Percentiles rank a stretch among this genome's conserved stretches.
phyloP scores from a whole-genome alignment of 2,113 vertebrate genomes.

The Phaetusa simplex region DNA sequence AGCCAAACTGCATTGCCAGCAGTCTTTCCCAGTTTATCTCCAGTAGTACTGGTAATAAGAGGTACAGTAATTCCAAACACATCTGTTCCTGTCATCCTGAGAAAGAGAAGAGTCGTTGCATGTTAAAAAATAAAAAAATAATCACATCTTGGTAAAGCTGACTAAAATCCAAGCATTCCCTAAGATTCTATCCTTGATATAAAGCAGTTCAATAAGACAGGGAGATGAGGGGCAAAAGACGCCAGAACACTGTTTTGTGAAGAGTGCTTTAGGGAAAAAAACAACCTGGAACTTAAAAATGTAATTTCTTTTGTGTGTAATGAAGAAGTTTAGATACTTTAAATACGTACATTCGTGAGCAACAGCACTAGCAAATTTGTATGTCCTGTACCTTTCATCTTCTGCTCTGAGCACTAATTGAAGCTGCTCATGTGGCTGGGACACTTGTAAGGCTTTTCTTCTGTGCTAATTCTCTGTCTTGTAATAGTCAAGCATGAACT shows the following conservation, averaged over 20 bases:
- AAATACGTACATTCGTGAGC: not conserved
- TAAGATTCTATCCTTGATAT: not conserved
- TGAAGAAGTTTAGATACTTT: not conserved
- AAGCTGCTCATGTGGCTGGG: not conserved
- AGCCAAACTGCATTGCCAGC: conserved; percentile 97
- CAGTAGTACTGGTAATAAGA: conserved; percentile 87
- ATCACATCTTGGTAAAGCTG: not conserved
- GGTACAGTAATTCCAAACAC: conserved; percentile 93
- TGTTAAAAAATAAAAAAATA: not conserved
- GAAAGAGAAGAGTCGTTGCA: not conserved
- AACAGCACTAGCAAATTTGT: not conserved
- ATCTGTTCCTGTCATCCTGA: conserved; percentile 85
- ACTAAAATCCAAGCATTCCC: not conserved
- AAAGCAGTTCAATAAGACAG: not conserved
- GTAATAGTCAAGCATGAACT: accelerated
- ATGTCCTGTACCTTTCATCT: not conserved
- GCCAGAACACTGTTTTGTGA: not conserved
- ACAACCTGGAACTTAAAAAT: too few relatives aligned
- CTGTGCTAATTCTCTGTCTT: accelerated
- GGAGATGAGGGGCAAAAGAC: not conserved
- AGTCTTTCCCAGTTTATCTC: conserved; percentile 95
- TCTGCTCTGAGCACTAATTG: not conserved
- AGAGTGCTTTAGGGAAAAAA: not conserved
- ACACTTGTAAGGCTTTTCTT: not conserved
- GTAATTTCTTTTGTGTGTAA: not conserved